These are phyloP conservation scores for Euproctis similis DNA, from an alignment of 2,888 invertebrate species.

Conservation along the genomic window DNA sequence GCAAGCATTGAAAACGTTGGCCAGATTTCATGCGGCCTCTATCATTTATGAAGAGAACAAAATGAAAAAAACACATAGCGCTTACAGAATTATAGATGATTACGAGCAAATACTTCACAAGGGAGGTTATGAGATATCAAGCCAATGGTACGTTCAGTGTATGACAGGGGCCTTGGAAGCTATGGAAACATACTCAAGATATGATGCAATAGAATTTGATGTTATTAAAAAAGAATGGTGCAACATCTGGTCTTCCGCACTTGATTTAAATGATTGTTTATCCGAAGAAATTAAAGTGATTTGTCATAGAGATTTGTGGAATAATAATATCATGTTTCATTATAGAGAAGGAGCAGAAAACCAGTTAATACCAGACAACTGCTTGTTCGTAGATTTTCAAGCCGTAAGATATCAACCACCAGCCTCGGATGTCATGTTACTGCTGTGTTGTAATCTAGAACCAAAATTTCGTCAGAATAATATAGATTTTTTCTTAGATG, in stretches of 20 bases:
- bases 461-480: slow-evolving; percentile 64
- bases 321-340: slow-evolving; percentile 78
- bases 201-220: slow-evolving; percentile 26
- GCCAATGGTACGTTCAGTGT: slow-evolving; percentile 54
- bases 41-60: slow-evolving; percentile 67
- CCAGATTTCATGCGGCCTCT: slow-evolving; percentile 69
- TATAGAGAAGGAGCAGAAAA: slow-evolving; percentile 32
- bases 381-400: slow-evolving; percentile 82
- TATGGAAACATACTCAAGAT: slow-evolving; percentile 46
- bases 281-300: slow-evolving; percentile 64
- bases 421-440: slow-evolving; percentile 77
- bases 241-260: slow-evolving; percentile 40
- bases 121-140: slow-evolving; percentile 39
- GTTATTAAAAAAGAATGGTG: slow-evolving; percentile 43
- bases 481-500: slow-evolving; percentile 61
- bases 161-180: slow-evolving; percentile 49
- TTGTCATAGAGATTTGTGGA: slow-evolving; percentile 79
- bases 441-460: slow-evolving; percentile 73
- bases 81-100: slow-evolving; percentile 44
- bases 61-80: slow-evolving; percentile 33
- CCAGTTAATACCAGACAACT: slow-evolving; percentile 58
- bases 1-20: slow-evolving; percentile 58
- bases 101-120: slow-evolving; percentile 32
- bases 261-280: slow-evolving; percentile 39
- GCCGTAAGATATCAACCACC: slow-evolving; percentile 79